Evolutionary conservation across 1,140 invertebrate species (phyloP), one percentile per base, ranked within the genome.

Genomic region (Capitella teleta): DNA sequence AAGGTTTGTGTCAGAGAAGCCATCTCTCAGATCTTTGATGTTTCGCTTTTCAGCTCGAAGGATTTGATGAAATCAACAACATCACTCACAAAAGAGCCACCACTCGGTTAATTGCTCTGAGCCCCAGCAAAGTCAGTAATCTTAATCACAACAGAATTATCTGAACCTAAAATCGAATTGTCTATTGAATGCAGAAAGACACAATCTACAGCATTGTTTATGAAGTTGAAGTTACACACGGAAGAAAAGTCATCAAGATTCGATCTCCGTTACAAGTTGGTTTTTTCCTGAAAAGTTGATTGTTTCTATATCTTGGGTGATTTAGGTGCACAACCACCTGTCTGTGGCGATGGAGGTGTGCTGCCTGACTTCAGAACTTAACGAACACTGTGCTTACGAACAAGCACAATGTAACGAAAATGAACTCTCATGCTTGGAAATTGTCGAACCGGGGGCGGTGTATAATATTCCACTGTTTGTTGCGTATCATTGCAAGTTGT

Each of bases 401-500:
- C 77, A 82, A 47, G 73, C 80, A 12, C 78, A 77, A 14, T 86
- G 86, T 72, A 43, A 42, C 26, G 44, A 50, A 14, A 38, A 83
- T 55, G 81, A 84, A 24, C 81, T 80, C 37, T 79, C 83, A 67
- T 76, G 82, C 49, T 77, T 88, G 47, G 74, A 78, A 1, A 80
- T 84, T 18, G 67, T 89, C 10, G 82, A 83, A 57, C 80, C 83
- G 1, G 80, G 83, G 54, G 79, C 85, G 53, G 76, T 76, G 1
- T 87, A 80, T 61, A 80, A 82, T 57, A 77, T 88, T 36, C 86
- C 86, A 14, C 68, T 88, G 19, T 80, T 81, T 57, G 78, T 87
- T 21, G 84, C 85, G 3, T 87, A 86, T 64, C 83, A 87, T 61
- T 86, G 83, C 62, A 79, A 81, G 52, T 69, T 89, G 21, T 82